A percentile compares a stretch with the other conserved stretches of the same genome.
phyloP scores from a whole-genome alignment of 2,113 vertebrate genomes.

The Ptyas mucosa region DNA sequence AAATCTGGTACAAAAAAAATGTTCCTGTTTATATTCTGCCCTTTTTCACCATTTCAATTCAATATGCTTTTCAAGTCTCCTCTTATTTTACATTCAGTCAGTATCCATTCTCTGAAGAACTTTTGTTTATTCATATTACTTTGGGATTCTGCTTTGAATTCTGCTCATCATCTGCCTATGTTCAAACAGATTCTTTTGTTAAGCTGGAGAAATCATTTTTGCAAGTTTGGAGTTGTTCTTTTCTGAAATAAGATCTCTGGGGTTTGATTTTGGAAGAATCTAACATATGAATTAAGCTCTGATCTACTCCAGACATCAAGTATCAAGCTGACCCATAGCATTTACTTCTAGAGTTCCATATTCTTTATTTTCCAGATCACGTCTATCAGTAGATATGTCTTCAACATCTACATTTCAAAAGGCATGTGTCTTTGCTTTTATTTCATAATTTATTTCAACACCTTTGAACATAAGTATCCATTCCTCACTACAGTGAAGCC shows the following conservation, averaged over 20 bases:
- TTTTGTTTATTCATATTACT: neutral
- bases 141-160: neutral
- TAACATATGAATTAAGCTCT: neutral
- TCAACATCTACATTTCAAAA: constrained; percentile 21
- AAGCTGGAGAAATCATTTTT: constrained; percentile 3
- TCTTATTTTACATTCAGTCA: neutral
- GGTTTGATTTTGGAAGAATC: constrained; percentile 20
- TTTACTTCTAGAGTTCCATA: neutral
- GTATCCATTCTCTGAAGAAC: neutral
- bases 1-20: neutral
- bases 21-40: neutral
- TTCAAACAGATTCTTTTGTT: neutral
- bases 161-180: neutral
- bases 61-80: neutral
- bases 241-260: neutral
- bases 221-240: neutral
- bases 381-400: neutral
- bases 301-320: neutral
- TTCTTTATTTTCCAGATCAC: neutral
- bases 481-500: neutral
- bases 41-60: neutral
- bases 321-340: neutral
- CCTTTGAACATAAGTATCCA: neutral
- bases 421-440: constrained; percentile 26
- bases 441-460: constrained; percentile 28